Evolutionary conservation across 2,888 invertebrate species (phyloP).

Genomic region (Allygus modestus): DNA sequence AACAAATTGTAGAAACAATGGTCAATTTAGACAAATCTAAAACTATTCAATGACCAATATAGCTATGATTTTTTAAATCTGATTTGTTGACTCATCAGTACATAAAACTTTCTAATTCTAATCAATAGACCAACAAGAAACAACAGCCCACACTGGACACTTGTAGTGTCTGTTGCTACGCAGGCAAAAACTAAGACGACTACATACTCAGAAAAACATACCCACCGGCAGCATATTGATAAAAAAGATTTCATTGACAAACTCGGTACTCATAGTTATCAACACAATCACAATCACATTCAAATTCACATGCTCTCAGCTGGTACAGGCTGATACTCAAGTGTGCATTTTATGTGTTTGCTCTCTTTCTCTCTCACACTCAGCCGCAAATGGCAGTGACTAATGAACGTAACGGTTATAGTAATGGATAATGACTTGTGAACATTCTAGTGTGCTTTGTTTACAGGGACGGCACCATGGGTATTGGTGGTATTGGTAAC

Average conservation of each 20-base stretch:
- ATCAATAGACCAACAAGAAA: too few relatives aligned
- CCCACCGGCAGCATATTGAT: constrained; percentile 2
- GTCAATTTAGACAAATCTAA: too few relatives aligned
- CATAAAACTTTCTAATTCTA: too few relatives aligned
- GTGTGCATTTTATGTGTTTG: neutral
- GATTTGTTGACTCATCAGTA: too few relatives aligned
- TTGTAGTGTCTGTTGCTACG: too few relatives aligned
- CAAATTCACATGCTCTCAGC: neutral
- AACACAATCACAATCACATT: neutral
- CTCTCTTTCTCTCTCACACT: neutral
- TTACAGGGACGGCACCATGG: neutral
- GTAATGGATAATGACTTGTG: neutral
- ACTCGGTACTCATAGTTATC: constrained; percentile 12
- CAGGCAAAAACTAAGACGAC: too few relatives aligned
- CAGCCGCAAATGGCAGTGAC: neutral
- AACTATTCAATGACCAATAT: too few relatives aligned
- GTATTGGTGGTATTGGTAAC: too few relatives aligned
- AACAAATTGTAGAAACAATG: too few relatives aligned
- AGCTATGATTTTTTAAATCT: too few relatives aligned
- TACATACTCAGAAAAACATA: too few relatives aligned
- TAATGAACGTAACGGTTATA: neutral
- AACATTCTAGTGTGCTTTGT: neutral
- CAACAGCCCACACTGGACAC: too few relatives aligned
- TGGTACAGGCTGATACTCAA: neutral
- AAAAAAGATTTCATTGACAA: constrained; percentile 30